Base-by-base conservation (phyloP, 2,797 vertebrate species). In the Pipistrellus kuhlii region DNA sequence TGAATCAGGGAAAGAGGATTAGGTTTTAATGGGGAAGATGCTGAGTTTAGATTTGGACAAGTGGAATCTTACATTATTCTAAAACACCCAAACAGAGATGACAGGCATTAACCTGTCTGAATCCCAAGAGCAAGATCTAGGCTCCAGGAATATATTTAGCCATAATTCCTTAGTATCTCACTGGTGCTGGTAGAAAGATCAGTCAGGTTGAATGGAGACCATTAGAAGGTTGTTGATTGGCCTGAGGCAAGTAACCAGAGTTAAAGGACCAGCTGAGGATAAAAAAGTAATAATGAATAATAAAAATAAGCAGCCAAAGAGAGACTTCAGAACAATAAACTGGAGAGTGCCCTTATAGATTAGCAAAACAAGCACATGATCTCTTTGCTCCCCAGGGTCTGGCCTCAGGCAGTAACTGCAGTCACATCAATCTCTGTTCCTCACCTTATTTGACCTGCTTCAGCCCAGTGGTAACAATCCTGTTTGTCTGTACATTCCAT, bases 11-110 rank as follows among this genome's bases (percentile, higher is more conserved):
- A 83, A 95, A 86, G 48, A 84, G 25, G 38, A 71, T 71, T 73
- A n/a, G 41, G 17, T 90, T 94, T 95, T 95, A 94, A 95, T 91
- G 69, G 72, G 41, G 53, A 59, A 80, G 73, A 88, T 94, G 89
- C 81, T 94, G 91, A 97, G 57, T 87, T 96, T 48, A 91, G 69
- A 95, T 95, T 90, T 94, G 69, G 62, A 90, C 66, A 95, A 93
- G 64, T 81, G 86, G 77, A 95, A 44, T 85, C 81, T 95, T 71
- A 94, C 32, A 82, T 94, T 75, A 94, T 91, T 88, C 80, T n/a
- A 94, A 57, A 85, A 48, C 14, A 71, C 87, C 68, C 27, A 82
- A 94, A 62, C 27, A 78, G 38, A 78, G 27, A 85, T 91, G 57
- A 76, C 57, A 86, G 66, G 3, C 71, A 86, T 96, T 90, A 85